Evolutionary conservation across 2,888 invertebrate genomes (phyloP).

Genomic region (Ypsolopha sequella): DNA sequence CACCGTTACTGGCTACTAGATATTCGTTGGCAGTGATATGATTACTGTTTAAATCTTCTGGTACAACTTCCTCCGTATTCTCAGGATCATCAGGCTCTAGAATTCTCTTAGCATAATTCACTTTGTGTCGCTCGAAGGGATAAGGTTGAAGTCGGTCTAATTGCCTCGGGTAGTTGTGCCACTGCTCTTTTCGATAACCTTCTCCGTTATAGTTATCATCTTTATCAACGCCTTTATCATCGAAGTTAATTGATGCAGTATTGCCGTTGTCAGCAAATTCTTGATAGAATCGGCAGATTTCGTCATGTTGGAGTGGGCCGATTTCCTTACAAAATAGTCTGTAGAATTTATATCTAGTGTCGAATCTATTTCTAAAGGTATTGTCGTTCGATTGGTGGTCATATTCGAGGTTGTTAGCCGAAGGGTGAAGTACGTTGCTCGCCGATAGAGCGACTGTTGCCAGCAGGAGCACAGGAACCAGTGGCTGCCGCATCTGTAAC

Average conservation of each 20-base stretch:
- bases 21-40: constrained; percentile 29
- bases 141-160: constrained; percentile 46
- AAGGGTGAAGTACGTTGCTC: too few species aligned
- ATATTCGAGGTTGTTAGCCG: constrained; percentile 35
- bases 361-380: constrained; percentile 40
- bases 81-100: constrained; percentile 27
- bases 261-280: neutral
- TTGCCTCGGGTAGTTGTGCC: constrained; percentile 57
- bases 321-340: constrained; percentile 36
- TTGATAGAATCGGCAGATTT: constrained; percentile 11
- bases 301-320: constrained; percentile 14
- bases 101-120: constrained; percentile 21
- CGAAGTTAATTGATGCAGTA: constrained; percentile 17
- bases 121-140: constrained; percentile 20
- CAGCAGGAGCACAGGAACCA: constrained; percentile 44
- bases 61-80: neutral
- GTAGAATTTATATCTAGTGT: constrained; percentile 29
- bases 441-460: constrained; percentile 47
- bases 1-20: constrained; percentile 22
- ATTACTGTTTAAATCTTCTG: constrained; percentile 6
- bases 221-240: constrained; percentile 21
- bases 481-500: constrained; percentile 51
- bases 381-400: constrained; percentile 45
- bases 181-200: constrained; percentile 50
- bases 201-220: constrained; percentile 36